phyloP scores from a whole-genome alignment of 1,140 invertebrate genomes.

The Meloidogyne exigua region DNA sequence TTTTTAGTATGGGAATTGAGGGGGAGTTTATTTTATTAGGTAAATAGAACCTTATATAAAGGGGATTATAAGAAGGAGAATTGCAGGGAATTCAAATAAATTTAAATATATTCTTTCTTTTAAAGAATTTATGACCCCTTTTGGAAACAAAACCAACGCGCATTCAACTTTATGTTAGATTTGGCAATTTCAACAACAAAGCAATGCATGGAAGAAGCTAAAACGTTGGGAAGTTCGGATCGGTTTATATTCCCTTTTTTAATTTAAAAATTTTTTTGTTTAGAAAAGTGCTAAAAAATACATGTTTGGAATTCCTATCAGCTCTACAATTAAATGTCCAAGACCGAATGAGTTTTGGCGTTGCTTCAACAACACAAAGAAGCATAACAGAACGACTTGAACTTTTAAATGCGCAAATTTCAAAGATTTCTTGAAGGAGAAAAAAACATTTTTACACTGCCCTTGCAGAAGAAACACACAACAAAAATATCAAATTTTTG shows the following conservation, averaged over 20 bases:
- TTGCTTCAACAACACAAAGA: slow-evolving; percentile 2
- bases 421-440: background rate
- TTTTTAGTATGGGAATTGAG: no score
- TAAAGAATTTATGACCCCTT: slow-evolving; percentile 31
- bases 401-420: slow-evolving; percentile 27
- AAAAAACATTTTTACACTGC: slow-evolving; percentile 1
- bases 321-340: slow-evolving; percentile 33
- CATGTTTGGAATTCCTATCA: slow-evolving; percentile 36
- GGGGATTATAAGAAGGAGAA: no score
- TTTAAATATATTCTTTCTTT: no score
- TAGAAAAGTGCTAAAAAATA: slow-evolving; percentile 31
- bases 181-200: slow-evolving; percentile 11
- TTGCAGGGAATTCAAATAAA: no score
- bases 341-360: background rate
- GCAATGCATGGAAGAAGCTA: background rate
- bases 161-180: slow-evolving; percentile 34
- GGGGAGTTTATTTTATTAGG: no score
- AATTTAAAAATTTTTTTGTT: slow-evolving; percentile 6
- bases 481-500: background rate
- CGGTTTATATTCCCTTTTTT: background rate
- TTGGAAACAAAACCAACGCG: slow-evolving; percentile 35
- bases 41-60: no score
- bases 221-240: background rate
- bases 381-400: slow-evolving; percentile 19
- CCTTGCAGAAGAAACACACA: background rate